These are phyloP conservation scores for Neogale vison DNA, from an alignment of 2,113 vertebrate species.

Conservation along the genomic window DNA sequence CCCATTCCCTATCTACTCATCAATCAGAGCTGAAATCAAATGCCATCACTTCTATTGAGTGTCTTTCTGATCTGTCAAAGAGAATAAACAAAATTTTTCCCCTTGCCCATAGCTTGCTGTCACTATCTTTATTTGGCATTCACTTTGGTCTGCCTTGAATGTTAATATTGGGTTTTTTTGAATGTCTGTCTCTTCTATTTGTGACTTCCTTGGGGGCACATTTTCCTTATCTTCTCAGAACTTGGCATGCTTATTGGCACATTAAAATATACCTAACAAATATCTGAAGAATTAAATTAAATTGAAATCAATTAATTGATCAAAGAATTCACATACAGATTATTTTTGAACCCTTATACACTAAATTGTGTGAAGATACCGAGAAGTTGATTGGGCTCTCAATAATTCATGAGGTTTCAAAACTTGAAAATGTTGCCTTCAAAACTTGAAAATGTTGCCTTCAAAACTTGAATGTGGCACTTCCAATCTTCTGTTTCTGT, in stretches of 20 bases:
- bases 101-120: neutral
- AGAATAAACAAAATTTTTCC: neutral
- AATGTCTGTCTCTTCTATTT: neutral
- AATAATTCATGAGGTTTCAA: neutral
- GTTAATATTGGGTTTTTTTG: neutral
- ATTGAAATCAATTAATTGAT: neutral
- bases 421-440: neutral
- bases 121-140: neutral
- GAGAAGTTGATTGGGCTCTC: neutral
- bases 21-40: constrained; percentile 36
- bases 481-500: neutral
- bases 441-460: neutral
- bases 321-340: neutral
- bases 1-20: neutral
- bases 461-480: neutral
- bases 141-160: neutral
- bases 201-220: neutral
- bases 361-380: neutral
- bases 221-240: constrained; percentile 17
- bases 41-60: neutral
- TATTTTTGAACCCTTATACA: constrained; percentile 19
- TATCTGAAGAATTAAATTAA: constrained; percentile 4
- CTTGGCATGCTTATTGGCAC: neutral
- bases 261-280: neutral
- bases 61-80: constrained; percentile 27